Base-by-base conservation (phyloP, 1,140 invertebrate genomes). In the Dendroctonus ponderosae region DNA sequence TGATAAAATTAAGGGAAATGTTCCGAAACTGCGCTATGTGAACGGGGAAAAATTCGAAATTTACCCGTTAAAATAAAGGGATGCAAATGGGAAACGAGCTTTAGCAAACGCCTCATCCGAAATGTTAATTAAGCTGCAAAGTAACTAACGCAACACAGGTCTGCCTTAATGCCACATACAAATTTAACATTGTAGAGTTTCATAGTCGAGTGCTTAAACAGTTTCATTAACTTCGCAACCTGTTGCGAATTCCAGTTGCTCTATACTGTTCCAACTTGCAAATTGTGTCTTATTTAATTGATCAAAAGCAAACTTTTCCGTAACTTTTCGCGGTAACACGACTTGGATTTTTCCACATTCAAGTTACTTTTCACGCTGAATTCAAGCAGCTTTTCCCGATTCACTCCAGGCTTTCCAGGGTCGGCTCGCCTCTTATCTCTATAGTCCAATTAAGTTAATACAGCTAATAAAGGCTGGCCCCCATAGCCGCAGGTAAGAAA, bases 361-460 rank as follows among this genome's bases (percentile, higher is more conserved):
- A 26, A 26, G 26, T 26, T 26, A 26, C 26, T 26, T 26, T 26
- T 26, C 26, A 26, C 26, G 1, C 3, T 50, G 1, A 50, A 50
- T 12, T 4, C 26, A 50, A 50, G 12, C 3, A 2, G 7, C n/a
- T 3, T 14, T 50, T 50, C 48, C 48, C 6, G 48, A 14, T 14
- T 6, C 12, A 12, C 4, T 50, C 12, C 48, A 7, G 48, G 12
- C 12, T 0, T 50, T 14, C 12, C 12, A 50, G 26, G 48, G 54
- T 42, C 41, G 40, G 43, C 40, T 57, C 54, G 14, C 38, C 40
- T 39, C 61, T 26, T 53, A 63, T 63, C 61, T 62, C 60, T 63
- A 63, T 50, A 63, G 61, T 26, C 50, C 50, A 63, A 63, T 63
- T 63, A 63, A 63, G 40, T 54, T 63, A 63, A 63, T 63, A 53